Conservation (phyloP, 2,113 vertebrate species). For the Bombycilla garrulus region DNA sequence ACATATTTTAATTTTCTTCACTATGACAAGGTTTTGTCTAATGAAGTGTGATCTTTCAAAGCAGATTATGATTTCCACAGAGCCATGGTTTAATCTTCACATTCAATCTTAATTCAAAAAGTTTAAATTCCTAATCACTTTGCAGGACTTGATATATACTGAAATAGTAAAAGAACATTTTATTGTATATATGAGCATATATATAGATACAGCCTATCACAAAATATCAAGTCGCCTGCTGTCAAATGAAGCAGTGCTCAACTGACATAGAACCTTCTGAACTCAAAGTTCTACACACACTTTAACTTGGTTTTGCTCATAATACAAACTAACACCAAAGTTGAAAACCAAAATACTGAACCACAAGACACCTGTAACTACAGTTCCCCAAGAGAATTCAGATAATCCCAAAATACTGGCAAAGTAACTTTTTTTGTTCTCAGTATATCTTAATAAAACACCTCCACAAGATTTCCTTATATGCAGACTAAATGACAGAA, state of each 20-base stretch:
- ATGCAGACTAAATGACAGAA: background rate
- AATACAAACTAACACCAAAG: background rate
- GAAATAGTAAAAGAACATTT: background rate
- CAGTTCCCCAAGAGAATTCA: background rate
- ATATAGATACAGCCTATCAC: background rate
- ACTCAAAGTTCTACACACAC: background rate
- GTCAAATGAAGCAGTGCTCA: background rate
- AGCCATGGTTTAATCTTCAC: background rate
- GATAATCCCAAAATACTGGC: background rate
- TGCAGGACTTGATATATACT: background rate
- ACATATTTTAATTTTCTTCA: background rate
- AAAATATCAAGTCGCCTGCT: background rate
- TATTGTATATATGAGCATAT: too few species aligned
- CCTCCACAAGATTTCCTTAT: background rate
- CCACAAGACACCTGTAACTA: background rate
- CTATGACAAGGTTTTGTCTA: background rate
- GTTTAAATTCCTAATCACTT: background rate
- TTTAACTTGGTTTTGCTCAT: background rate
- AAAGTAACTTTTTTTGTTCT: background rate
- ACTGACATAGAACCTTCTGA: fast-evolving
- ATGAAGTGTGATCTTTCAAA: background rate
- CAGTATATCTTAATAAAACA: background rate
- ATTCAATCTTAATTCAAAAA: background rate
- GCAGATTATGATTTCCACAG: background rate
- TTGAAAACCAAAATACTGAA: background rate